Conservation (phyloP, 2,888 invertebrate genomes). For the Apotomis capreana region DNA sequence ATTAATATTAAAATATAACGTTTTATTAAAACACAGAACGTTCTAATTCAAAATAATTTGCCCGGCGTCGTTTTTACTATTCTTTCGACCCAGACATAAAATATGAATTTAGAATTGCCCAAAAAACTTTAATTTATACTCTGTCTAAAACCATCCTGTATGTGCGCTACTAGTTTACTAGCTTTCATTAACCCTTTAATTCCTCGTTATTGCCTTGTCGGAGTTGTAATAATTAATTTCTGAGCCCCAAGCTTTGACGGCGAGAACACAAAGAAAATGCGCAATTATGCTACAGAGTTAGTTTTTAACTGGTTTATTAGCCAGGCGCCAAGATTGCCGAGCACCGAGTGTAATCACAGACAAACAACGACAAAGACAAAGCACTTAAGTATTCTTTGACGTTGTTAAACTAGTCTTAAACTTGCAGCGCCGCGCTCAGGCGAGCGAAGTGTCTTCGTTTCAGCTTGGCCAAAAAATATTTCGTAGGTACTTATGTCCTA, state of each 20-base stretch:
- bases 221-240: conserved; percentile 23
- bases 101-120: too few relatives aligned
- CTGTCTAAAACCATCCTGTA: too few relatives aligned
- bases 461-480: too few relatives aligned
- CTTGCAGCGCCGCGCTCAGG: neutral
- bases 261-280: conserved; percentile 29
- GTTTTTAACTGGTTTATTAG: conserved; percentile 29
- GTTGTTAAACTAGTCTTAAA: neutral
- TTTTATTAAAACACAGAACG: too few relatives aligned
- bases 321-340: neutral
- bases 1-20: too few relatives aligned
- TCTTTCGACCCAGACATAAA: too few relatives aligned
- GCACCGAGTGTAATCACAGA: conserved; percentile 8
- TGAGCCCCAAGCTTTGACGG: conserved; percentile 13
- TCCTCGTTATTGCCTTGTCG: conserved; percentile 11
- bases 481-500: too few relatives aligned
- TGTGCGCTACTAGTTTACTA: neutral
- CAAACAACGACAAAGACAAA: conserved; percentile 2
- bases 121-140: too few relatives aligned
- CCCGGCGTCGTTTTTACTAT: too few relatives aligned
- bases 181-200: conserved; percentile 11
- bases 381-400: neutral
- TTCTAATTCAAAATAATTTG: too few relatives aligned
- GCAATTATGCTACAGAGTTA: conserved; percentile 28
- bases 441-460: too few relatives aligned